Evolutionary conservation across 2,797 vertebrate genomes (phyloP).

Genomic region (Epinephelus coioides): DNA sequence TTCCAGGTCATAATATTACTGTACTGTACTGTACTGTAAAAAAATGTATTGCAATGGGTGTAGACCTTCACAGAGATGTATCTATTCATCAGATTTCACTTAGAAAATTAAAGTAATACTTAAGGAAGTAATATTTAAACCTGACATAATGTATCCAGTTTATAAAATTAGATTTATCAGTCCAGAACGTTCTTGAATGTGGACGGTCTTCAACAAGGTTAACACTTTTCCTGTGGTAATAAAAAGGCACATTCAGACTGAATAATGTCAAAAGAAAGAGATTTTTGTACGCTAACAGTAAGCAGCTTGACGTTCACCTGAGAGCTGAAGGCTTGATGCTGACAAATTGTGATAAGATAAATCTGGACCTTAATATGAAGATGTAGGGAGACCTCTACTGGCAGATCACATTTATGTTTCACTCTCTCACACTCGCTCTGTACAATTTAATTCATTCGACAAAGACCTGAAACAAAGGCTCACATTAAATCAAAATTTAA

Average conservation of each 20-base stretch:
- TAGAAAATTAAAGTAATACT: background rate
- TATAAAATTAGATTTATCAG: background rate
- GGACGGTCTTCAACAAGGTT: background rate
- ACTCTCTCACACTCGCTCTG: no score
- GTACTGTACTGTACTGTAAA: no score
- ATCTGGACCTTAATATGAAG: background rate
- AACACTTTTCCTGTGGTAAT: background rate
- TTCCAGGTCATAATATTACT: constrained; percentile 60
- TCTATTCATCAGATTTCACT: background rate
- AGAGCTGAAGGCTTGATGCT: background rate
- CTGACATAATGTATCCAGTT: background rate
- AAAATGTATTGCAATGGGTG: background rate
- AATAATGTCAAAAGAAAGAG: no score
- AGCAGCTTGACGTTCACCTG: background rate
- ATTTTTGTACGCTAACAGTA: background rate
- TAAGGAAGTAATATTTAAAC: background rate
- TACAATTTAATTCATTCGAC: no score
- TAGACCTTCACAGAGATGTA: background rate
- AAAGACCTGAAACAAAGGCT: no score
- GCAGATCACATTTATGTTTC: background rate
- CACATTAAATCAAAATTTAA: no score
- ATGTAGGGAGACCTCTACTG: constrained; percentile 13
- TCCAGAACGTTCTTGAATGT: background rate
- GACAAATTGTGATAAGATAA: background rate
- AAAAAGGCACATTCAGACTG: no score